phyloP scores from a whole-genome alignment of 1,140 invertebrate genomes.

The Penaeus japonicus region DNA sequence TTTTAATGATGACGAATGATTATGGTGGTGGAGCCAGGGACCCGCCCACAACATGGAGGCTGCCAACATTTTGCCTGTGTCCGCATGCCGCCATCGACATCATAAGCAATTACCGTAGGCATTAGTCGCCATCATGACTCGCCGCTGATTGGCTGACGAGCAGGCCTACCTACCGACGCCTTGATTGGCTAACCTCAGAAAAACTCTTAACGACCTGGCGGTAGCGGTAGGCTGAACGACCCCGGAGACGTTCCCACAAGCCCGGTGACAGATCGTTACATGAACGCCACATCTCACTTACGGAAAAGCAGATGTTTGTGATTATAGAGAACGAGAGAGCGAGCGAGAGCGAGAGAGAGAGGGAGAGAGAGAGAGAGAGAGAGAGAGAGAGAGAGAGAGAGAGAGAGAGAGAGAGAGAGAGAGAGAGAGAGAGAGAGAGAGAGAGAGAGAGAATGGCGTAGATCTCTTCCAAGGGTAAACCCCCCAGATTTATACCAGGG shows the following conservation, averaged over 20 bases:
- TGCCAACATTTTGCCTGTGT: too few species aligned
- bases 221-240: constrained; percentile 12
- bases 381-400: too few species aligned
- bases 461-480: too few species aligned
- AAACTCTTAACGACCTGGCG: background rate
- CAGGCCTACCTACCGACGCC: background rate
- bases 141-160: background rate
- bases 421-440: too few species aligned
- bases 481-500: too few species aligned
- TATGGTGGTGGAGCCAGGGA: too few species aligned
- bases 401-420: too few species aligned
- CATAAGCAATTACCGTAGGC: background rate
- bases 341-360: background rate
- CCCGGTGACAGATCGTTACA: constrained; percentile 28
- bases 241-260: constrained; percentile 15
- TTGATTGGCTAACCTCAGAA: constrained; percentile 15
- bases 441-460: too few species aligned
- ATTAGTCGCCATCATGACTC: background rate
- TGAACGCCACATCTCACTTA: constrained; percentile 45
- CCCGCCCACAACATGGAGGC: too few species aligned
- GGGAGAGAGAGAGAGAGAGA: background rate
- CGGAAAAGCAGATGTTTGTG: background rate
- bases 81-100: too few species aligned
- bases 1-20: too few species aligned
- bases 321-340: constrained; percentile 35